Evolutionary conservation across 2,797 vertebrate genomes (phyloP).

Genomic region (Poeciliopsis turneri): DNA sequence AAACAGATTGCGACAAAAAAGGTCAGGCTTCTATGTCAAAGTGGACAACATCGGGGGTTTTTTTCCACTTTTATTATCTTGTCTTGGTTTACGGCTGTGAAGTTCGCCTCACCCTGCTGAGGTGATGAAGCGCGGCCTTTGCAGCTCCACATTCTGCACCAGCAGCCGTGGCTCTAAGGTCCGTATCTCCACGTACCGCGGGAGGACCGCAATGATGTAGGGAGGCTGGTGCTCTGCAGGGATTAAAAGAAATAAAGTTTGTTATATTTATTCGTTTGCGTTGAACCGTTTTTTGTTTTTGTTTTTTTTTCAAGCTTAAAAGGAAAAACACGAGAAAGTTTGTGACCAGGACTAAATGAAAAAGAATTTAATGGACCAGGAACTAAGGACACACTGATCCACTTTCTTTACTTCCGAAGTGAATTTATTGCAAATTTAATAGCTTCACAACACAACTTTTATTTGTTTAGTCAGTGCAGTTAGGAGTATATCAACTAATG

Average conservation of each 20-base stretch:
- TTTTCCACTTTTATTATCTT: background rate
- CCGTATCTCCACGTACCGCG: slow-evolving; percentile 96
- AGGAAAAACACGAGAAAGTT: background rate
- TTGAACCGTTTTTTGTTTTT: background rate
- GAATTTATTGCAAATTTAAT: too few relatives aligned
- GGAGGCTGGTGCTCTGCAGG: slow-evolving; percentile 93
- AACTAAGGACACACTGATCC: too few relatives aligned
- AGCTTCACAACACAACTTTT: too few relatives aligned
- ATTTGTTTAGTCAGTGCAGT: too few relatives aligned
- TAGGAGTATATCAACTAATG: too few relatives aligned
- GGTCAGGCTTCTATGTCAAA: background rate
- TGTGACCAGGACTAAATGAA: too few relatives aligned
- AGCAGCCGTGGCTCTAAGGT: slow-evolving; percentile 94
- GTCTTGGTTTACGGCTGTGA: background rate
- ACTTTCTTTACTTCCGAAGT: too few relatives aligned
- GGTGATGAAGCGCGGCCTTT: slow-evolving; percentile 95
- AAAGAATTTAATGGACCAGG: background rate
- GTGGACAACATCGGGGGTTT: too few relatives aligned
- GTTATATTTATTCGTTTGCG: background rate
- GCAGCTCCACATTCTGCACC: slow-evolving; percentile 97
- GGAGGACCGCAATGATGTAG: slow-evolving; percentile 96
- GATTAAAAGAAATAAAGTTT: background rate
- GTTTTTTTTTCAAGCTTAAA: background rate
- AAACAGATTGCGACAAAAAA: background rate
- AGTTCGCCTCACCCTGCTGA: slow-evolving; percentile 87